phyloP scores from a whole-genome alignment of 2,797 vertebrate genomes.

The Siniperca scherzeri region DNA sequence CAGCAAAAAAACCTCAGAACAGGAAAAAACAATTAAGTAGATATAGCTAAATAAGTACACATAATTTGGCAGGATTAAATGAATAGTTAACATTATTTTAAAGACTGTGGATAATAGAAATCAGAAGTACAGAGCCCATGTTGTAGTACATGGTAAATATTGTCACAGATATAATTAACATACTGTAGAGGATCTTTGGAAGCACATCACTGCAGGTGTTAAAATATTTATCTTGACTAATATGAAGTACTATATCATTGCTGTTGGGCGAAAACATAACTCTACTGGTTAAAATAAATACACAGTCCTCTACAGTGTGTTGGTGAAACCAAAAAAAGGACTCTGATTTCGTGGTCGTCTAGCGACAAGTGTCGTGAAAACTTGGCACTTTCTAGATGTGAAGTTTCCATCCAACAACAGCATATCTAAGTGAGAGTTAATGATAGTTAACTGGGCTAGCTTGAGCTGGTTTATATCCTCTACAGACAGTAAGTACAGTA shows the following conservation, averaged over 20 bases:
- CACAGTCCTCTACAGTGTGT: background rate
- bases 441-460: slow-evolving; percentile 40
- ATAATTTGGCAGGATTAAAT: slow-evolving; percentile 51
- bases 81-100: background rate
- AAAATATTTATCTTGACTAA: slow-evolving; percentile 8
- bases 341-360: background rate
- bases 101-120: slow-evolving; percentile 42
- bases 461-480: slow-evolving; percentile 61
- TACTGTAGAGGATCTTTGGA: slow-evolving; percentile 78
- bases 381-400: slow-evolving; percentile 20
- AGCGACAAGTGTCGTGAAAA: background rate
- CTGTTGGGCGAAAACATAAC: slow-evolving; percentile 17
- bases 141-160: slow-evolving; percentile 23
- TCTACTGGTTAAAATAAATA: slow-evolving; percentile 1
- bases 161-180: slow-evolving; percentile 26
- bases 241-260: background rate
- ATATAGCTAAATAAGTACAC: slow-evolving; percentile 29
- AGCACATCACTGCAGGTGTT: slow-evolving; percentile 68
- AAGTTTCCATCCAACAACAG: slow-evolving; percentile 10
- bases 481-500: slow-evolving; percentile 62
- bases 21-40: slow-evolving; percentile 22
- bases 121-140: slow-evolving; percentile 28
- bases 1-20: slow-evolving; percentile 46
- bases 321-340: background rate
- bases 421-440: slow-evolving; percentile 7